Evolutionary conservation across 1,140 invertebrate genomes (phyloP), one percentile per base, ranked within the genome.

Genomic region (Amyelois transitella): DNA sequence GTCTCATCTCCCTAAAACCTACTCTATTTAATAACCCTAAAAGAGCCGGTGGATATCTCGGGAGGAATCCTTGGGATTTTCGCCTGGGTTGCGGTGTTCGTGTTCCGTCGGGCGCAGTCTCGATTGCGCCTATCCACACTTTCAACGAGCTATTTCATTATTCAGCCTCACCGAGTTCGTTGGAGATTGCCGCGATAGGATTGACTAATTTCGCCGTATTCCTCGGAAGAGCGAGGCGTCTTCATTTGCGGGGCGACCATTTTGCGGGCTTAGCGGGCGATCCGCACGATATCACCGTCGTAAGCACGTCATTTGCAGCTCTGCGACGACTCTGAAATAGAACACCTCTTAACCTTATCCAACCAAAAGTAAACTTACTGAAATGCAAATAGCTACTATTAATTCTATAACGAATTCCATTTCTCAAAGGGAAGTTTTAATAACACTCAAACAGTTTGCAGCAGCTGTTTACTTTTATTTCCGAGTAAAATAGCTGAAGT

Each of bases 1-100:
- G 58, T 66, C 67, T 75, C 75, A 79, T 87, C 81, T 80, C 67
- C 76, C 66, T 83, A 81, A 88, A 81, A 83, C 78, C 77, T 77
- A 81, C 78, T 86, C 69, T 73, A 73, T 76, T 81, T 82, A 86
- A 88, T 86, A 86, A 76, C 77, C 74, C 70, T 79, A 74, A 83
- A 81, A 72, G 76, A 81, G 71, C 71, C 71, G 66, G 66, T 67
- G 73, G 71, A 80, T 86, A 78, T 81, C 75, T 84, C 73, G 76
- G 66, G 74, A 55, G 73, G 71, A 80, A 83, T 82, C 81, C 73
- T 60, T 65, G 56, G 76, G 80, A 85, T 85, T 82, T 82, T 78
- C 72, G 66, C 60, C 47, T 56, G 55, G 72, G 61, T 65, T 47
- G 60, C 69, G 43, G n/a, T 12, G 17, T 44, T 73, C 65, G 78